A percentile compares a stretch with the other conserved stretches of the same genome.
Evolutionary conservation across 2,797 vertebrate species (phyloP).

Genomic region (Adrianichthys oophorus): DNA sequence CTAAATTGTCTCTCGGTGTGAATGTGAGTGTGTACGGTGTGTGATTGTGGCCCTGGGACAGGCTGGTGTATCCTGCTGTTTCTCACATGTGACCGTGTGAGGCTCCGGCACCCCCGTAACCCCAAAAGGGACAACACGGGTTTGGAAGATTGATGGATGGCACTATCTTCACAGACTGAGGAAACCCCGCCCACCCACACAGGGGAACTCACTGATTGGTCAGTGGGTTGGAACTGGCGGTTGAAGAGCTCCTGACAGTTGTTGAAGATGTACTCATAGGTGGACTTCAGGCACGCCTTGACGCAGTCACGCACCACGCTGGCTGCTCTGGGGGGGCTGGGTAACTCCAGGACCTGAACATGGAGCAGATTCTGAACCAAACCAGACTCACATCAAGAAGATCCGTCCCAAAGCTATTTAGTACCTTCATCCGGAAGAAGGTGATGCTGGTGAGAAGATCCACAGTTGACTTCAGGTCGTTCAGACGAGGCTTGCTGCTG

Average conservation of each 20-base stretch:
- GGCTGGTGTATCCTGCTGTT: no score
- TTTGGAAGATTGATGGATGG: no score
- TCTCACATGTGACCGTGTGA: no score
- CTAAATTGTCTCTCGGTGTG: no score
- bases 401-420: no score
- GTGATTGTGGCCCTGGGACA: no score
- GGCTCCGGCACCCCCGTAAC: no score
- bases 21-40: no score
- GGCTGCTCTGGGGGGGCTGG: conserved; percentile 93
- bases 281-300: conserved; percentile 96
- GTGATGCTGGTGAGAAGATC: conserved; percentile 98
- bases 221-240: conserved; percentile 85
- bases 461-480: conserved; percentile 94
- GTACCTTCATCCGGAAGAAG: conserved; percentile 98
- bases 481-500: conserved; percentile 88
- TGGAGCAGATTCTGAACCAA: background rate
- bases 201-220: conserved; percentile 73
- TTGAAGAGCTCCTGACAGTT: conserved; percentile 95
- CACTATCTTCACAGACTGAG: no score
- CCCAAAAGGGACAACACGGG: no score
- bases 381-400: background rate
- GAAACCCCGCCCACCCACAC: no score
- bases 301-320: conserved; percentile 95
- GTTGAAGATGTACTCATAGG: conserved; percentile 98
- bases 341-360: conserved; percentile 89